Conservation (phyloP, 2,113 vertebrate species). For the Clarias gariepinus region DNA sequence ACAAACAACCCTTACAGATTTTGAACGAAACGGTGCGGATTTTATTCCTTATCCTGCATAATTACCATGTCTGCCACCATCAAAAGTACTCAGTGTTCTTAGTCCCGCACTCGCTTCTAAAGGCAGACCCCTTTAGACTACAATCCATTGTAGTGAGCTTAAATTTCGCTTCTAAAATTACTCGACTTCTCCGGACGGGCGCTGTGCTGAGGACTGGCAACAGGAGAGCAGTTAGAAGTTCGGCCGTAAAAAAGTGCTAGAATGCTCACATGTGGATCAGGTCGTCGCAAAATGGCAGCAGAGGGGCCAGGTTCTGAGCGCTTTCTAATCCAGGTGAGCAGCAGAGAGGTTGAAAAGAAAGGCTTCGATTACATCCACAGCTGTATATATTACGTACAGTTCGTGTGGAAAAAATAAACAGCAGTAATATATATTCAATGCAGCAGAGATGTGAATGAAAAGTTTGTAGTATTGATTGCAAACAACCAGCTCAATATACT, state of each 20-base stretch:
- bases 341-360: slow-evolving; percentile 24
- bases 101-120: slow-evolving; percentile 22
- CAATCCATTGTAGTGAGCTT: slow-evolving; percentile 38
- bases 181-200: slow-evolving; percentile 30
- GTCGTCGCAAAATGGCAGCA: slow-evolving; percentile 48
- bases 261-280: slow-evolving; percentile 43
- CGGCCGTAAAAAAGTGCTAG: slow-evolving; percentile 49
- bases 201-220: slow-evolving; percentile 37
- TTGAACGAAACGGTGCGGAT: slow-evolving; percentile 29
- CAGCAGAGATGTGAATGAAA: neutral
- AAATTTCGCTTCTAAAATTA: slow-evolving; percentile 47
- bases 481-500: neutral
- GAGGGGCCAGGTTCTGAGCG: slow-evolving; percentile 31
- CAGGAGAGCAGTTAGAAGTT: slow-evolving; percentile 45
- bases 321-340: slow-evolving; percentile 47
- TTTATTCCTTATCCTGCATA: slow-evolving; percentile 29
- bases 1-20: slow-evolving; percentile 2
- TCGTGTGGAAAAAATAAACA: slow-evolving; percentile 10
- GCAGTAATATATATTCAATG: neutral
- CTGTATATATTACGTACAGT: slow-evolving; percentile 34
- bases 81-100: slow-evolving; percentile 25
- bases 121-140: slow-evolving; percentile 39
- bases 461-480: neutral
- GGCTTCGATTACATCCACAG: slow-evolving; percentile 44
- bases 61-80: slow-evolving; percentile 44